Evolutionary conservation across 1,140 invertebrate species (phyloP), one percentile per base, ranked within the genome.

Genomic region (Pseudomyrmex dendroicus): DNA sequence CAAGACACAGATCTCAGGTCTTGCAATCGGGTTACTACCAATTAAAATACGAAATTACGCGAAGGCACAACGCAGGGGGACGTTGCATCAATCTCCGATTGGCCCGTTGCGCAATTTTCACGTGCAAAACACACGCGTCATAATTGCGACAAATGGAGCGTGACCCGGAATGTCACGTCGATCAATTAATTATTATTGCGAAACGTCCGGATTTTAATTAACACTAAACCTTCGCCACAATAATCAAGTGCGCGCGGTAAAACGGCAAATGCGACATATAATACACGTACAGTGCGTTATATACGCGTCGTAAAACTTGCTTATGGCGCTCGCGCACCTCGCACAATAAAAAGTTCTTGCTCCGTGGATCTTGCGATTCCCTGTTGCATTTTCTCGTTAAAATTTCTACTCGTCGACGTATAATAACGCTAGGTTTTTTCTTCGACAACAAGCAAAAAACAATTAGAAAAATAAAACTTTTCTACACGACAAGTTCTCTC

Each of bases 181-280:
- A 78, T 78, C 57, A 70, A 78, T 78, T 70, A 78, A 77, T 77
- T 77, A 77, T 77, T 56, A 68, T 35, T 57, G 35, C 48, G 13
- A 50, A 50, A 68, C 52, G 56, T 76, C 35, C 50, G 46, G 20
- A 57, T 44, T 78, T 68, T 78, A 78, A 78, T 70, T 70, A 77
- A 44, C 76, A 70, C 22, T 56, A 13, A 35, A 35, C 35, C 35
- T 35, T 7, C 35, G 35, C 35, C 44, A 78, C 74, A 68, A 68
- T 68, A 78, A 68, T 68, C 76, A 78, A 78, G 76, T 68, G 44
- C 10, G 54, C 64, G 52, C 35, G 4, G 35, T 46, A 67, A 76
- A 76, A 66, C 46, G 46, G 46, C 46, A 46, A 66, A 57, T 15
- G 68, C 46, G 56, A 73, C 46, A 61, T 46, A 10, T 35, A 52